phyloP scores from a whole-genome alignment of 2,113 vertebrate species.

The Hipposideros armiger region DNA sequence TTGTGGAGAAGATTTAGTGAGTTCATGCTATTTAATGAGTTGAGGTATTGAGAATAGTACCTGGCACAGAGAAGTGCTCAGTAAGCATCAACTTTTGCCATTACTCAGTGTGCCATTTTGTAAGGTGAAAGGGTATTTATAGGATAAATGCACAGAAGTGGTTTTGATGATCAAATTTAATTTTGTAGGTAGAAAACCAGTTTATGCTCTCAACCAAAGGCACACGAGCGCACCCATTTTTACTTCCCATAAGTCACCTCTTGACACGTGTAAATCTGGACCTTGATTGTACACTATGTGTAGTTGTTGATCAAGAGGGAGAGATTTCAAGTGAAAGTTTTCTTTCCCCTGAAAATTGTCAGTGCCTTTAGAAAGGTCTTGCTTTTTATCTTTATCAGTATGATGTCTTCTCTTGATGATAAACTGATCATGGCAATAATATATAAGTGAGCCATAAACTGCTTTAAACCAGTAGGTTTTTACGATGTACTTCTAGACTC shows the following conservation, averaged over 20 bases:
- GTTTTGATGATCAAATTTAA: background rate
- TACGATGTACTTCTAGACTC: background rate
- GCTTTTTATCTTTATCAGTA: background rate
- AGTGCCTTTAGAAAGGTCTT: background rate
- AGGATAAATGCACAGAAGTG: background rate
- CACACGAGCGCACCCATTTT: background rate
- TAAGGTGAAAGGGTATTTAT: background rate
- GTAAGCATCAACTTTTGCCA: background rate
- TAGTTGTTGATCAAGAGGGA: background rate
- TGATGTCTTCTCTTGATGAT: background rate
- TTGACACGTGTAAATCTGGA: background rate
- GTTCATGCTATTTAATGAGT: too few species aligned
- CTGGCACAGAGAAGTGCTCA: background rate
- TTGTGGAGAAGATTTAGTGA: background rate
- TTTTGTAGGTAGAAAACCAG: background rate
- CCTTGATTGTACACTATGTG: background rate
- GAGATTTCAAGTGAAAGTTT: background rate
- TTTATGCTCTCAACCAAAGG: background rate
- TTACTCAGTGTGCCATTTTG: background rate
- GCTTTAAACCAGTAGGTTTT: background rate
- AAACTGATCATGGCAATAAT: background rate
- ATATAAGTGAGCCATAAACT: background rate
- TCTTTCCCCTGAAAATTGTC: background rate
- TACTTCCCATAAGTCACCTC: background rate
- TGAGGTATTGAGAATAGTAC: background rate